Conservation (phyloP, 2,888 invertebrate genomes). For the Gnatocerus cornutus region DNA sequence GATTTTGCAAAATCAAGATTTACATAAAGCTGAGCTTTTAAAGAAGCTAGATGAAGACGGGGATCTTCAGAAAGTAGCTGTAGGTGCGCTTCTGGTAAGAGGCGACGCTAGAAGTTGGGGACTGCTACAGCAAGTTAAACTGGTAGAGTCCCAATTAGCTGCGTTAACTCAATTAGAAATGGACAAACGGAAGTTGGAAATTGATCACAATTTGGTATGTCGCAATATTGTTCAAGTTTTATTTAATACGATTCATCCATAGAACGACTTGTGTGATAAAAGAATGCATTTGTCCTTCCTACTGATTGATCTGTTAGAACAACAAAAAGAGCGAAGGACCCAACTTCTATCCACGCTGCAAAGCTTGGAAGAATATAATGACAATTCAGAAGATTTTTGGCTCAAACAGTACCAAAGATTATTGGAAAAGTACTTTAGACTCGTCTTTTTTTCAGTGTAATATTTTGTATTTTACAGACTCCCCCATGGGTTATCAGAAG, state of each 20-base stretch:
- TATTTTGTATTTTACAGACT: constrained; percentile 57
- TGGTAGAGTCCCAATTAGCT: constrained; percentile 82
- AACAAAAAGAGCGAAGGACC: constrained; percentile 78
- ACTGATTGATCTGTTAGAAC: constrained; percentile 79
- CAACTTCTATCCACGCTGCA: constrained; percentile 80
- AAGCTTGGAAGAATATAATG: constrained; percentile 79
- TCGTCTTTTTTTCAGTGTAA: constrained; percentile 5
- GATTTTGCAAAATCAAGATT: constrained; percentile 77
- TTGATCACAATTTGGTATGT: constrained; percentile 78
- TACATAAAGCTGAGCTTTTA: constrained; percentile 76
- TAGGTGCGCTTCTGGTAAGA: constrained; percentile 81
- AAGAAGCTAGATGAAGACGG: constrained; percentile 79
- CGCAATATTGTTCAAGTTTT: constrained; percentile 5
- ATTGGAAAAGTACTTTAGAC: constrained; percentile 74
- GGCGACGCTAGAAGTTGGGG: constrained; percentile 86
- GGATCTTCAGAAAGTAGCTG: constrained; percentile 82
- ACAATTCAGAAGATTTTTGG: constrained; percentile 79
- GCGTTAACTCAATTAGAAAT: constrained; percentile 82
- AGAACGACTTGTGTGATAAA: constrained; percentile 81
- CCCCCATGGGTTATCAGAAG: constrained; percentile 78
- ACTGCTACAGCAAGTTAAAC: constrained; percentile 82
- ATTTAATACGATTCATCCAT: constrained; percentile 53
- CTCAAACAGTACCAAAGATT: constrained; percentile 87
- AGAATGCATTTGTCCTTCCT: constrained; percentile 79
- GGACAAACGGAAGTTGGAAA: constrained; percentile 79